Evolutionary conservation across 2,113 vertebrate genomes (phyloP), one percentile per base, ranked within the genome.

Genomic region (Myotis lucifugus): DNA sequence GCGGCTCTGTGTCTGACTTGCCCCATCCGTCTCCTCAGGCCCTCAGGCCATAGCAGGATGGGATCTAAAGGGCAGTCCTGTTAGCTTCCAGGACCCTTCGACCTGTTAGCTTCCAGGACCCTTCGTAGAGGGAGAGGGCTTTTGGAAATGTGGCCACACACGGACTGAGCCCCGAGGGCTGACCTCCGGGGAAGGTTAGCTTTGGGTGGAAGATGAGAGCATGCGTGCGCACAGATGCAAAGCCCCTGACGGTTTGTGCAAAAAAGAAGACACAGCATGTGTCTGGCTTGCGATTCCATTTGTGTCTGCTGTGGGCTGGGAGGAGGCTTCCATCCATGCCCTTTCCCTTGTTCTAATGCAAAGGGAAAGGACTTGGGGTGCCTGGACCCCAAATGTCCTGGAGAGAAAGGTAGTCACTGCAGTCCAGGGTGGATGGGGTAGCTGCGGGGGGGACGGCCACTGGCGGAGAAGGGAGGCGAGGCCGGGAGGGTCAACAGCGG

Each of bases 401-500:
- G 64, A 85, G 54, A 93, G 70, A 59, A 52, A 72, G 40, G 50
- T 34, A 29, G 46, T 46, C 29, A 23, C 11, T 23, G 21, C 61
- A 78, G 2, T 64, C 76, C 25, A 32, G 37, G 37, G 10, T 79
- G 29, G 27, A 17, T 23, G 2, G 21, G 50, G 27, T 13, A 2
- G 4, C 29, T 15, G 13, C 70, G 29, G 54, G 37, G 69, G 46
- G 66, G 19, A n/a, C 23, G 18, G 2, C 48, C 81, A 19, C 5
- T 29, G n/a, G 42, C 46, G 50, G 27, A 67, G 73, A 23, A 27
- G 10, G 37, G 7, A 85, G 18, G 34, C 50, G 48, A 64, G 73
- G 27, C 10, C 3, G 18, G 21, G 32, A 14, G 3, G 34, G 32
- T 0, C 4, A 4, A 8, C 27, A 0, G 12, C 12, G 40, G 42